Base-by-base conservation (phyloP, 2,797 vertebrate species). In the Pseudomugil tenellus region DNA sequence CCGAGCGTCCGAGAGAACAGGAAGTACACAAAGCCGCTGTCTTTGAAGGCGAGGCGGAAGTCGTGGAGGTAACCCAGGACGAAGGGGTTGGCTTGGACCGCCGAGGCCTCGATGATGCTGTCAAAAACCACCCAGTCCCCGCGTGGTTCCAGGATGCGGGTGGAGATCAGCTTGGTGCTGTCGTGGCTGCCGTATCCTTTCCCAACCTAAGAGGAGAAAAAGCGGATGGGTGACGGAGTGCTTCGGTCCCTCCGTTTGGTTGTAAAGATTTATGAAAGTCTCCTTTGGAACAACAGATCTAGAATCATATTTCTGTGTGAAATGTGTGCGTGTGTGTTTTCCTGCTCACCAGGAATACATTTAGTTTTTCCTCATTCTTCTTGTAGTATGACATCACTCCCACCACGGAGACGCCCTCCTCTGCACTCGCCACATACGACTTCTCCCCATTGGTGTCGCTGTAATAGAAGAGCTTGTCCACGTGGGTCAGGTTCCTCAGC, bases 151-250 rank as follows among this genome's bases (percentile, higher is more conserved):
- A 98, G 94, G 83, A 98, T 95, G 21, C 96, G 94, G 3, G 97
- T 98, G 92, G 96, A 97, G 85, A 98, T 96, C 11, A 98, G 95
- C 86, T 98, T 96, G 21, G 96, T 95, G 7, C 95, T 97, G 91
- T 98, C 97, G 0, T 95, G 91, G 7, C 88, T 93, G 58, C 96
- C 95, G 0, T 96, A 96, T 21, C 97, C 96, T 66, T 98, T 98
- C 6, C 95, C 98, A n/a, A 92, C 91, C 91, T 92, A 6, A 23
- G 32, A 51, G 0, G n/a, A 3, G 6, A 35, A 14, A 35, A 61
- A 35, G 19, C 4, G 16, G 29, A 3, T 3, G 29, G 6, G 3
- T 3, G 29, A 31, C n/a, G n/a, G n/a, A n/a, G n/a, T n/a, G n/a
- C n/a, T n/a, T n/a, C n/a, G n/a, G n/a, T 31, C 29, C 3, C 3